Base-by-base conservation (phyloP, 2,797 vertebrate genomes). In the Cryptoprocta ferox region DNA sequence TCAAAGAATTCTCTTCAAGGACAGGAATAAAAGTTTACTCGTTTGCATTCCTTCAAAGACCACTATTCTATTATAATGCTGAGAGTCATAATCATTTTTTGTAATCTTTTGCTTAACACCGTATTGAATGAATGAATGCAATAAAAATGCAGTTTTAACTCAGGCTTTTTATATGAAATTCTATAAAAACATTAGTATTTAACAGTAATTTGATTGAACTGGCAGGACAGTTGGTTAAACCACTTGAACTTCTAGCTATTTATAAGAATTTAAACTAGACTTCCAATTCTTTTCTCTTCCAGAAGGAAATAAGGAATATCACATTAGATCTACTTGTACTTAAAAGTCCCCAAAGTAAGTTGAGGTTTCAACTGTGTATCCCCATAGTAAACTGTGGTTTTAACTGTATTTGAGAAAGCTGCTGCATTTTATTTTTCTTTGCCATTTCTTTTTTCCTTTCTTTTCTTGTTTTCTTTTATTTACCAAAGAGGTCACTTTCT, bases 381-480 rank as follows among this genome's bases (percentile, higher is more conserved):
- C 48, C 39, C 86, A 81, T 95, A 96, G 68, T 80, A 94, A 97
- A 65, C 83, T 94, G 15, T 37, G 1, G 71, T 96, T 92, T 89
- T 78, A 92, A 93, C 89, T 82, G 35, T 95, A 45, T 92, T 93
- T 95, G 35, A 97, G 90, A 59, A 50, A 2, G 45, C 89, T 42
- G 45, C 75, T 95, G 8, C 13, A 12, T 97, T 98, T 98, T 21
- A 35, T 19, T 97, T 94, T 97, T 96, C 53, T 63, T 89, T 96
- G 63, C 7, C 30, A 66, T 59, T 61, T 65, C 87, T 73, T 50
- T 61, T 48, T 88, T 45, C 50, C 21, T 70, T 65, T 95, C 96
- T 97, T 75, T 86, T 76, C 35, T 84, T 45, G 16, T n/a, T 87
- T 96, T 59, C 5, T 95, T 89, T 89, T 76, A 89, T 90, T 93